These are phyloP conservation scores for Chouioia cunea DNA, from an alignment of 2,888 invertebrate genomes.

Conservation along the genomic window DNA sequence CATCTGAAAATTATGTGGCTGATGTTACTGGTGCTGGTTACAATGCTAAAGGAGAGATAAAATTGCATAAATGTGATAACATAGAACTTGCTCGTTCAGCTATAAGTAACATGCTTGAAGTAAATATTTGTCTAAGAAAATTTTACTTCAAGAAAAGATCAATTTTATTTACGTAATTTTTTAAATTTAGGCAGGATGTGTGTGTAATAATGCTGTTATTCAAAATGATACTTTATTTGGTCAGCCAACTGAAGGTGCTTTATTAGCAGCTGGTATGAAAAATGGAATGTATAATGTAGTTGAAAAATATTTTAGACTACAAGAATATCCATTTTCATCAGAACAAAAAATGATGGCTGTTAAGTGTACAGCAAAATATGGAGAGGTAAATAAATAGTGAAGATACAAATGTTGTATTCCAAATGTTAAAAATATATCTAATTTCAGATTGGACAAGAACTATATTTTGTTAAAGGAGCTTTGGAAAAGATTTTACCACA, in stretches of 20 bases:
- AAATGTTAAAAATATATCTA: background rate
- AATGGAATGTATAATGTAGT: constrained; percentile 86
- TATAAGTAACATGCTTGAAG: constrained; percentile 86
- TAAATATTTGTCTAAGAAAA: constrained; percentile 59
- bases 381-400: constrained; percentile 69
- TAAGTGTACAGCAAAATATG: constrained; percentile 86
- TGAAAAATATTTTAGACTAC: constrained; percentile 85
- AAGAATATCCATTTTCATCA: constrained; percentile 95
- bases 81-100: constrained; percentile 81
- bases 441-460: constrained; percentile 76
- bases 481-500: constrained; percentile 90
- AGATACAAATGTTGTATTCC: constrained; percentile 9
- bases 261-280: constrained; percentile 93
- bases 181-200: constrained; percentile 77
- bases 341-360: constrained; percentile 99
- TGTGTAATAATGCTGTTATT: constrained; percentile 96
- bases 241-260: constrained; percentile 97
- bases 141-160: background rate
- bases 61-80: constrained; percentile 82
- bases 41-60: constrained; percentile 87
- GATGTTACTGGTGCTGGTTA: constrained; percentile 95
- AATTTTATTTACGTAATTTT: constrained; percentile 12
- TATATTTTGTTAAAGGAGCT: constrained; percentile 95
- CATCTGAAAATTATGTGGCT: constrained; percentile 92
- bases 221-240: constrained; percentile 88